A percentile compares a stretch with the other conserved stretches of the same genome.
These are phyloP conservation scores for Euplexia lucipara DNA, from an alignment of 2,888 invertebrate species.

Conservation along the genomic window DNA sequence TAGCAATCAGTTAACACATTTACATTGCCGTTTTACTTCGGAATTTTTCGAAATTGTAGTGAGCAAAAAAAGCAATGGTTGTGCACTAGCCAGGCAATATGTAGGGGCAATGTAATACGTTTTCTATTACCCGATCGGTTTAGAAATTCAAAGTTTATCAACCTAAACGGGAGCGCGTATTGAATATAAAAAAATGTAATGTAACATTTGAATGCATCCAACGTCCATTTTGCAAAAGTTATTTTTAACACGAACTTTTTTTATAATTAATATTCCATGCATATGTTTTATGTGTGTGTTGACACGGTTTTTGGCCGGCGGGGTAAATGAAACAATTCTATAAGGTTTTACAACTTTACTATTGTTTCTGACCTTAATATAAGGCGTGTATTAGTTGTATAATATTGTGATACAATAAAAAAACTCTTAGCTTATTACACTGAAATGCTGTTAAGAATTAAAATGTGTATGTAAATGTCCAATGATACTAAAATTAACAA, in stretches of 20 bases:
- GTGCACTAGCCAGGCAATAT: conserved; percentile 18
- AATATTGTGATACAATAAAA: no score
- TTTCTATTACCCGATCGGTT: conserved; percentile 56
- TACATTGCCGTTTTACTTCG: conserved; percentile 21
- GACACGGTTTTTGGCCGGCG: conserved; percentile 42
- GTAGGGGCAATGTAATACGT: conserved; percentile 41
- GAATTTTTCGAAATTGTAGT: neutral
- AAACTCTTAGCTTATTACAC: no score
- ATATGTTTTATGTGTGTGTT: conserved; percentile 47
- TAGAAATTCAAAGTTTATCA: conserved; percentile 60
- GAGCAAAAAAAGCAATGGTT: conserved; percentile 25
- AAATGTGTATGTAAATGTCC: no score
- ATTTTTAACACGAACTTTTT: conserved; percentile 56
- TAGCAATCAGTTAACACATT: conserved; percentile 30
- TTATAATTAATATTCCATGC: conserved; percentile 57
- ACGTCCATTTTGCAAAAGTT: conserved; percentile 53
- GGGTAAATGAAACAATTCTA: conserved; percentile 33
- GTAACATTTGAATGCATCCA: conserved; percentile 50
- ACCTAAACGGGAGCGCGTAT: conserved; percentile 48
- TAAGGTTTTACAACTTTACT: conserved; percentile 7
- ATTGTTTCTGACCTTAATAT: conserved; percentile 8
- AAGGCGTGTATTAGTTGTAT: no score
- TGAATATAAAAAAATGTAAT: conserved; percentile 53
- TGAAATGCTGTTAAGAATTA: no score
- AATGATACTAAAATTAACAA: no score